Evolutionary conservation across 2,888 invertebrate species (phyloP).

Genomic region (Alviniconcha strummeri): DNA sequence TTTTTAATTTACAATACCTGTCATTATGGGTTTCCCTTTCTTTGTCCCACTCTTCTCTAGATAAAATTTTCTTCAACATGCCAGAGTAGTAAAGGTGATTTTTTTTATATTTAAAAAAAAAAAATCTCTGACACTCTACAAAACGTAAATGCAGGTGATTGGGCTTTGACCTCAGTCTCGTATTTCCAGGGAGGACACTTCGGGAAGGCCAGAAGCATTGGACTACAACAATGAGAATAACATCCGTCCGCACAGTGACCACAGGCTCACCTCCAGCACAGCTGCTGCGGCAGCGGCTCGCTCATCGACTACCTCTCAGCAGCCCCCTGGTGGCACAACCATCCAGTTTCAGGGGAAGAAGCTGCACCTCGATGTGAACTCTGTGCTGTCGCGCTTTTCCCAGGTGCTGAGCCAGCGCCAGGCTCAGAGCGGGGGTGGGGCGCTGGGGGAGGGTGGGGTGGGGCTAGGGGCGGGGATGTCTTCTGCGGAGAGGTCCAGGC

Average conservation of each 20-base stretch:
- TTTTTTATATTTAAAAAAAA: no score
- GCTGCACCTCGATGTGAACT: conserved; percentile 49
- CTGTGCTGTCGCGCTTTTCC: conserved; percentile 57
- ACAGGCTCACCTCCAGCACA: background rate
- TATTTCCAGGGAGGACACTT: background rate
- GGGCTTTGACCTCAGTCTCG: no score
- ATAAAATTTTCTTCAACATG: no score
- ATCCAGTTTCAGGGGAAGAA: conserved; percentile 39
- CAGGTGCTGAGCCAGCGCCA: conserved; percentile 44
- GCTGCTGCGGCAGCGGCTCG: background rate
- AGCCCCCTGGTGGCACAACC: background rate
- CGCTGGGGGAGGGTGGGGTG: background rate
- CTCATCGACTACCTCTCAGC: background rate
- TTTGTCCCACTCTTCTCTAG: no score
- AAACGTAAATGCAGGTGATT: no score
- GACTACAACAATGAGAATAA: background rate
- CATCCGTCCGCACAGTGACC: conserved; percentile 7
- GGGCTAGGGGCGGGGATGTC: background rate
- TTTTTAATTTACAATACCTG: no score
- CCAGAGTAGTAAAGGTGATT: no score
- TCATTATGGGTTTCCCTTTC: no score
- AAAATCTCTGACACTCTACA: no score
- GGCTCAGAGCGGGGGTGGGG: background rate
- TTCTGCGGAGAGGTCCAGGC: conserved; percentile 43
- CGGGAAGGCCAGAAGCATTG: background rate